phyloP scores from a whole-genome alignment of 2,888 invertebrate species.

The Pseudococcus viburni region DNA sequence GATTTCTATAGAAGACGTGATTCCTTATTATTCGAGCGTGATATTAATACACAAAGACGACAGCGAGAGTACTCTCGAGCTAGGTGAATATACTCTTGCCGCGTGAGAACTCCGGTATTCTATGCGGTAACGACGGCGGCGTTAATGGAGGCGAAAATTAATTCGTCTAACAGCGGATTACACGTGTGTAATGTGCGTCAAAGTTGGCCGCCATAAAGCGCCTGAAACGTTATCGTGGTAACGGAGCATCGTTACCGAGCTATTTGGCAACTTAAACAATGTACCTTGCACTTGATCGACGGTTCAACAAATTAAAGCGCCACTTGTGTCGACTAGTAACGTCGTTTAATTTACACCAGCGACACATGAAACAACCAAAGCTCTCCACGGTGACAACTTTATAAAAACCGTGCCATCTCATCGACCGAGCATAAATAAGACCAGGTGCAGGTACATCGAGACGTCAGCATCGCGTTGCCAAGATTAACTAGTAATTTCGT shows the following conservation, averaged over 20 bases:
- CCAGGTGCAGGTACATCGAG: not conserved
- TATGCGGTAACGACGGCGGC: not conserved
- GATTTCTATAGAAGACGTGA: constrained; percentile 9
- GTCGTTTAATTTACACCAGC: not conserved
- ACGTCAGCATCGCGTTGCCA: not conserved
- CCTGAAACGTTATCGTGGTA: not conserved
- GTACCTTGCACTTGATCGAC: constrained; percentile 8
- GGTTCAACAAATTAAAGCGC: constrained; percentile 18
- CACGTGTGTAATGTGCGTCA: constrained; percentile 8
- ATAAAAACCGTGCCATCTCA: not conserved
- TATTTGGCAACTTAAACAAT: not conserved
- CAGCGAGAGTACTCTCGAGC: not conserved
- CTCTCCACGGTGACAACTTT: not conserved
- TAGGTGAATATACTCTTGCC: not conserved
- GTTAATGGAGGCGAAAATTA: constrained; percentile 1
- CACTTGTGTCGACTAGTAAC: not conserved
- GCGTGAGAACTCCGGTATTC: not conserved
- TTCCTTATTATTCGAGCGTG: constrained; percentile 18
- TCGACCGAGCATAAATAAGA: not conserved
- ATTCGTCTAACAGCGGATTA: not conserved
- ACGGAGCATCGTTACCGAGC: constrained; percentile 14
- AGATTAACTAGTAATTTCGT: not conserved
- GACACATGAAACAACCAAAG: not conserved
- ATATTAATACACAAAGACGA: not conserved
- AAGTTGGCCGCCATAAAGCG: not conserved